Conservation (phyloP, 2,113 vertebrate genomes). For the Halichoerus grypus region DNA sequence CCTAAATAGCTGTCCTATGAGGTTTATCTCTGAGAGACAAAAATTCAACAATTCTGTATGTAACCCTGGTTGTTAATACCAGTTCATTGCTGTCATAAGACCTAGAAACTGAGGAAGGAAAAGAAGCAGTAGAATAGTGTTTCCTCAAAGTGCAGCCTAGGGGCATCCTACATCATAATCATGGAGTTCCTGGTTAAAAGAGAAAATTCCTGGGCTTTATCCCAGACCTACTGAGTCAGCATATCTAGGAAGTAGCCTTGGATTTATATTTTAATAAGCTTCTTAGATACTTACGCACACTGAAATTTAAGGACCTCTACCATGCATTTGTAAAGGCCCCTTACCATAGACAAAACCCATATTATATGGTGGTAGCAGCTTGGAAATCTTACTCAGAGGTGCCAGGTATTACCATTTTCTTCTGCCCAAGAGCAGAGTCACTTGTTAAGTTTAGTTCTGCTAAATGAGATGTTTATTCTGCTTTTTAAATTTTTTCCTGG, state of each 20-base stretch:
- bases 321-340: background rate
- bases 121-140: background rate
- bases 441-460: background rate
- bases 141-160: background rate
- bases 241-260: background rate
- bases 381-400: background rate
- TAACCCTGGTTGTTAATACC: background rate
- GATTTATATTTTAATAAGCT: slow-evolving; percentile 5
- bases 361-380: background rate
- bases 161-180: background rate
- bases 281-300: background rate
- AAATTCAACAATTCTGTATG: background rate
- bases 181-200: slow-evolving; percentile 2
- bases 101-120: background rate
- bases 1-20: background rate
- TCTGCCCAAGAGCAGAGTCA: background rate
- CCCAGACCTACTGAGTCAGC: background rate
- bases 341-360: background rate
- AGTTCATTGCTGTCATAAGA: background rate
- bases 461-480: background rate
- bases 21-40: background rate
- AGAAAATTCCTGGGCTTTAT: background rate
- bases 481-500: background rate
- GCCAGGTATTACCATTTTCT: background rate
- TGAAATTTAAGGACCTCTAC: slow-evolving; percentile 6